Evolutionary conservation across 2,888 invertebrate species (phyloP).

Genomic region (Cantharis lateralis): DNA sequence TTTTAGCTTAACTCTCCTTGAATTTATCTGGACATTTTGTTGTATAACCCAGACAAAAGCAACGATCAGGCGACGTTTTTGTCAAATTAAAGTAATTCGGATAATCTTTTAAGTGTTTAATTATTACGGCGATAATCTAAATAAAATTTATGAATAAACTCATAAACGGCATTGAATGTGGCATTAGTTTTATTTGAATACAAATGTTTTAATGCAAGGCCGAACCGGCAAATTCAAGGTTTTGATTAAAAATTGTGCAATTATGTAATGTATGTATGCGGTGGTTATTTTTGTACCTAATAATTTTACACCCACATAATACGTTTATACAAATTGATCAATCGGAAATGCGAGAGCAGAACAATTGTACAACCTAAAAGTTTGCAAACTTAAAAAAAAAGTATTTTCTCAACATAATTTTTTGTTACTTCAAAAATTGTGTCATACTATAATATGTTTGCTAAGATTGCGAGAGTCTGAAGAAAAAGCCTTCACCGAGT

Average conservation of each 20-base stretch:
- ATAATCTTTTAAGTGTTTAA: background rate
- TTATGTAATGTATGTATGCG: background rate
- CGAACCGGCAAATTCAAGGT: conserved; percentile 3
- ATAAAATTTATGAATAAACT: background rate
- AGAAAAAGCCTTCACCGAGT: background rate
- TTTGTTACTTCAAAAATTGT: background rate
- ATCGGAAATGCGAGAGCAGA: background rate
- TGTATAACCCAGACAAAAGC: too few relatives aligned
- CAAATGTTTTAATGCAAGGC: conserved; percentile 15
- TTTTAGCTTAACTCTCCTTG: too few relatives aligned
- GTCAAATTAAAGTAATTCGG: background rate
- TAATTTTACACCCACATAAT: background rate
- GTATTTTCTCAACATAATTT: background rate
- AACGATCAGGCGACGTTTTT: background rate
- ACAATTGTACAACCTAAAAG: background rate
- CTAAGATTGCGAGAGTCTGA: background rate
- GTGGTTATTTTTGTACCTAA: background rate
- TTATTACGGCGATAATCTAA: background rate
- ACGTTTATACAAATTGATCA: background rate
- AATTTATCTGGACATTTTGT: too few relatives aligned
- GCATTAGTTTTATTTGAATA: conserved; percentile 19
- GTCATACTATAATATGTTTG: background rate
- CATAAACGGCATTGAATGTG: conserved; percentile 1
- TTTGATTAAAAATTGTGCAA: background rate
- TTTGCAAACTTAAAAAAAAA: background rate